Percentiles rank a stretch among this genome's conserved stretches.
These are phyloP conservation scores for Lasioglossum marginatum DNA, from an alignment of 2,888 invertebrate genomes.

Conservation along the genomic window DNA sequence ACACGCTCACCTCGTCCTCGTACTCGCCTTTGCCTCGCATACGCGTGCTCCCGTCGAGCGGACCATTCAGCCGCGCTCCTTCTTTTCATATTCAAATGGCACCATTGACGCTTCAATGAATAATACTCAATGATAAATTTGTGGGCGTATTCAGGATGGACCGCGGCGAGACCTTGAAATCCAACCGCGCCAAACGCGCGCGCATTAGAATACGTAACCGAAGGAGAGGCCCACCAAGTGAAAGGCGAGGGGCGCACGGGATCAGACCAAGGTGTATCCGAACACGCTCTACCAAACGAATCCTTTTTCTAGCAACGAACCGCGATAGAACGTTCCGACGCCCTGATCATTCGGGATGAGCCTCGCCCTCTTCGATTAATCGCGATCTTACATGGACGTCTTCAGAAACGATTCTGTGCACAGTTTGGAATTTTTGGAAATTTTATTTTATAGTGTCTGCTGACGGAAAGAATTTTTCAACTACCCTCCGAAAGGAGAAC, in stretches of 20 bases:
- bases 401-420: not conserved
- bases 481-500: not conserved
- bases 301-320: slow-evolving; percentile 55
- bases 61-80: slow-evolving; percentile 80
- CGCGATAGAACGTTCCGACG: slow-evolving; percentile 67
- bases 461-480: too few relatives aligned
- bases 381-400: not conserved
- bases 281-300: not conserved
- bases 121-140: slow-evolving; percentile 85
- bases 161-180: slow-evolving; percentile 80
- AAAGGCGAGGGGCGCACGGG: slow-evolving; percentile 1
- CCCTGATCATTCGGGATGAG: slow-evolving; percentile 34
- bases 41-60: slow-evolving; percentile 60
- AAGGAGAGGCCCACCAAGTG: slow-evolving; percentile 44
- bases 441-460: not conserved
- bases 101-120: slow-evolving; percentile 84
- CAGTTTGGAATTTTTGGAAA: not conserved
- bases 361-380: slow-evolving; percentile 44
- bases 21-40: slow-evolving; percentile 1
- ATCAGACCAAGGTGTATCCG: not conserved
- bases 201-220: slow-evolving; percentile 75
- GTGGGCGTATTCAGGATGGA: slow-evolving; percentile 84
- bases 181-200: slow-evolving; percentile 77
- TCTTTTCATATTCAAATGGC: slow-evolving; percentile 85
- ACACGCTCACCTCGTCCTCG: not conserved